These are phyloP conservation scores for Sycophila texana DNA, from an alignment of 2,888 invertebrate species.

Conservation along the genomic window DNA sequence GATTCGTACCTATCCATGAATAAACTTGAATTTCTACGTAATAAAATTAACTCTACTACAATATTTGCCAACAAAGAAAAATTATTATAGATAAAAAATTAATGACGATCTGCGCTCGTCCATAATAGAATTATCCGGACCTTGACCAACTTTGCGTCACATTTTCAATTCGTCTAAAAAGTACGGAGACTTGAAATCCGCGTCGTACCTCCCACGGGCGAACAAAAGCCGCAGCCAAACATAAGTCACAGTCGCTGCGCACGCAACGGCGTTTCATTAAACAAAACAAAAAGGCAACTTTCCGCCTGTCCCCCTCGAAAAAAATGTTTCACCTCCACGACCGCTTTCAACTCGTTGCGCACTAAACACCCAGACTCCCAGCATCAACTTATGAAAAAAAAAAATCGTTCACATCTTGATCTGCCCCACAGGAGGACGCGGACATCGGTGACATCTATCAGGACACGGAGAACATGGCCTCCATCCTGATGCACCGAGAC, in stretches of 20 bases:
- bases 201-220: background rate
- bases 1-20: no score
- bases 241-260: background rate
- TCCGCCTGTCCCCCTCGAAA: no score
- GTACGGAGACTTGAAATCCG: background rate
- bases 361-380: no score
- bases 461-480: constrained; percentile 90
- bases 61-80: background rate
- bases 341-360: background rate
- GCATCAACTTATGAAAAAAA: no score
- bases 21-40: background rate
- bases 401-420: background rate
- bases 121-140: background rate
- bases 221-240: background rate
- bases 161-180: background rate
- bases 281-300: no score
- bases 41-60: background rate
- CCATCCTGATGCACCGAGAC: constrained; percentile 89
- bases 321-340: background rate
- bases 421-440: constrained; percentile 76
- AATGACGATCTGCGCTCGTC: no score
- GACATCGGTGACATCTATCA: constrained; percentile 92
- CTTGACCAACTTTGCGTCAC: constrained; percentile 22
- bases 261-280: no score
- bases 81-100: background rate